Conservation (phyloP, 2,888 invertebrate genomes). For the Hoplodrina blanda region DNA sequence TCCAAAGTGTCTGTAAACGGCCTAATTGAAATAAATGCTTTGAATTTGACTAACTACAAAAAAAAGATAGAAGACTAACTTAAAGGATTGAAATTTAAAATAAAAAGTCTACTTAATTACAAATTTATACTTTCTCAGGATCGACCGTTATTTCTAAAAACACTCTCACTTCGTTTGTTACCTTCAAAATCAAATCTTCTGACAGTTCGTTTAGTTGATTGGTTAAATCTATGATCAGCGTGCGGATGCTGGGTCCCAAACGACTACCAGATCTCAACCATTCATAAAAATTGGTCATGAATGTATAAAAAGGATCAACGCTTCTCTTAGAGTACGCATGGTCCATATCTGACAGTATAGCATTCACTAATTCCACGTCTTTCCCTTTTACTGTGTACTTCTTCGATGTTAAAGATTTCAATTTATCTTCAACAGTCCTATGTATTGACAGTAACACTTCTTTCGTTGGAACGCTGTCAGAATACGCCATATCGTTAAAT, state of each 20-base stretch:
- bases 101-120: not conserved
- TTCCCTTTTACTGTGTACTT: slow-evolving; percentile 60
- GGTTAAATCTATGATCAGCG: slow-evolving; percentile 68
- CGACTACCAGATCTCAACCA: slow-evolving; percentile 66
- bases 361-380: slow-evolving; percentile 74
- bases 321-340: slow-evolving; percentile 72
- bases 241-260: slow-evolving; percentile 63
- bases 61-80: no score
- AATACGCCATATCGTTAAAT: slow-evolving; percentile 79
- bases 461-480: slow-evolving; percentile 72
- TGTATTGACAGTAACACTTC: slow-evolving; percentile 71
- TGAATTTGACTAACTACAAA: no score
- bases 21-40: no score
- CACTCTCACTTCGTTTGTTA: slow-evolving; percentile 75
- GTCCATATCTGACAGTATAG: slow-evolving; percentile 82
- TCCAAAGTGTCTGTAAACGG: no score
- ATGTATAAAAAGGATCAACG: slow-evolving; percentile 71
- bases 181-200: slow-evolving; percentile 70
- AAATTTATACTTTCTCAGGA: slow-evolving; percentile 65
- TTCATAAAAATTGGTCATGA: slow-evolving; percentile 69
- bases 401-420: slow-evolving; percentile 59
- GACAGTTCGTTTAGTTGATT: slow-evolving; percentile 61
- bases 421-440: slow-evolving; percentile 70
- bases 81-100: not conserved
- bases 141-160: slow-evolving; percentile 80